Conservation (phyloP, 92 coral and sea anemone species). For the Pocillopora meandrina region DNA sequence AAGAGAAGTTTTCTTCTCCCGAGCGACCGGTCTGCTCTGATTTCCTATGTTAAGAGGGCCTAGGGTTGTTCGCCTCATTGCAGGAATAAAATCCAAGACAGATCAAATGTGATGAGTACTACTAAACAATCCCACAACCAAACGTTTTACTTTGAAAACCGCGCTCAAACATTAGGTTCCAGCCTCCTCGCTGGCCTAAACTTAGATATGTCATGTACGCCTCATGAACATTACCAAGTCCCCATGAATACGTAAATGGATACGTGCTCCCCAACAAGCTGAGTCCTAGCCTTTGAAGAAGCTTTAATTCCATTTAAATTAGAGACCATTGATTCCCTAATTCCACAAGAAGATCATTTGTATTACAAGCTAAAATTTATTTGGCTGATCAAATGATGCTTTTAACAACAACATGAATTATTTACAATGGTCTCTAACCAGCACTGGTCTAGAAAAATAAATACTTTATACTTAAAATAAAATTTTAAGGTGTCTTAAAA, state of each 20-base stretch:
- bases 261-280: too few species aligned
- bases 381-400: too few species aligned
- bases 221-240: neutral
- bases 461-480: neutral
- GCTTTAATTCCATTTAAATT: too few species aligned
- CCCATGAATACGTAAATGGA: too few species aligned
- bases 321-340: too few species aligned
- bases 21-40: constrained; percentile 46
- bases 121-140: neutral
- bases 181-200: neutral
- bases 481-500: neutral
- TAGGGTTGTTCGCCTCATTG: constrained; percentile 73
- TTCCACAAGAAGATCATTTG: too few species aligned
- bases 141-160: constrained; percentile 35
- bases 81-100: neutral
- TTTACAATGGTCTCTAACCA: constrained; percentile 12
- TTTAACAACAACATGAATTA: too few species aligned
- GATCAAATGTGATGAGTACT: neutral
- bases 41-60: constrained; percentile 77
- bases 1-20: constrained; percentile 66
- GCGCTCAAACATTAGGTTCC: constrained; percentile 37
- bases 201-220: neutral
- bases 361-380: too few species aligned
- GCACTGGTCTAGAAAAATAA: neutral
- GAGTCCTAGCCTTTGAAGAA: too few species aligned